Conservation (phyloP, 2,113 vertebrate species). For the Neotoma lepida region DNA sequence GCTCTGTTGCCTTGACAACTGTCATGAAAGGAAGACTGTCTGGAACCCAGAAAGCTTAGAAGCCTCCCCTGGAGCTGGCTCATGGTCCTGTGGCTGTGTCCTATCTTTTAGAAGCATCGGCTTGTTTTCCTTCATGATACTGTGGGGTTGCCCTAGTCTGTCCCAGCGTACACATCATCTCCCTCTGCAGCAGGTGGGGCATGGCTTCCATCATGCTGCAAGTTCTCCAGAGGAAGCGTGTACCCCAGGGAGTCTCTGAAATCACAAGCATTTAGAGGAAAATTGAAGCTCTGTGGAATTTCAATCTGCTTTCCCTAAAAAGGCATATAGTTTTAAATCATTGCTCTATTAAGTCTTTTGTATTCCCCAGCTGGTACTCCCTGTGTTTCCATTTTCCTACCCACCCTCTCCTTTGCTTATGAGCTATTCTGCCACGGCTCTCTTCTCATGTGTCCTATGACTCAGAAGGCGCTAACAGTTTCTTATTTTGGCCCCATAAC, state of each 20-base stretch:
- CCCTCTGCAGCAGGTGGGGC: neutral
- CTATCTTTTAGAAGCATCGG: neutral
- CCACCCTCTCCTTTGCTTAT: neutral
- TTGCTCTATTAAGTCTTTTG: slow-evolving; percentile 65
- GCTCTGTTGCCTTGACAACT: slow-evolving; percentile 66
- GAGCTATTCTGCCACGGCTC: neutral
- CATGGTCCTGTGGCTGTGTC: neutral
- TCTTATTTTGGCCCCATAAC: neutral
- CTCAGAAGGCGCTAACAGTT: neutral
- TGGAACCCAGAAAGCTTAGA: neutral
- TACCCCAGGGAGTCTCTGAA: slow-evolving; percentile 68
- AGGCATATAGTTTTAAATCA: slow-evolving; percentile 68
- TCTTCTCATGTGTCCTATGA: neutral
- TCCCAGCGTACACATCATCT: neutral
- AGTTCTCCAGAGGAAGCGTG: slow-evolving; percentile 27
- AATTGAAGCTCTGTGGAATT: slow-evolving; percentile 75
- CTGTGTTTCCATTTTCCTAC: neutral
- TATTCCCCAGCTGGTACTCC: slow-evolving; percentile 67
- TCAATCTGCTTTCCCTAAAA: slow-evolving; percentile 59
- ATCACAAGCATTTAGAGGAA: slow-evolving; percentile 71
- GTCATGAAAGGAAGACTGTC: neutral
- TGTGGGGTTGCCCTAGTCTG: neutral
- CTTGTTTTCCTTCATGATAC: neutral
- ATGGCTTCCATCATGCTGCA: neutral
- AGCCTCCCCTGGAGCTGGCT: neutral